Evolutionary conservation across 2,113 vertebrate species (phyloP), one percentile per base, ranked within the genome.

Genomic region (Takifugu bimaculatus): DNA sequence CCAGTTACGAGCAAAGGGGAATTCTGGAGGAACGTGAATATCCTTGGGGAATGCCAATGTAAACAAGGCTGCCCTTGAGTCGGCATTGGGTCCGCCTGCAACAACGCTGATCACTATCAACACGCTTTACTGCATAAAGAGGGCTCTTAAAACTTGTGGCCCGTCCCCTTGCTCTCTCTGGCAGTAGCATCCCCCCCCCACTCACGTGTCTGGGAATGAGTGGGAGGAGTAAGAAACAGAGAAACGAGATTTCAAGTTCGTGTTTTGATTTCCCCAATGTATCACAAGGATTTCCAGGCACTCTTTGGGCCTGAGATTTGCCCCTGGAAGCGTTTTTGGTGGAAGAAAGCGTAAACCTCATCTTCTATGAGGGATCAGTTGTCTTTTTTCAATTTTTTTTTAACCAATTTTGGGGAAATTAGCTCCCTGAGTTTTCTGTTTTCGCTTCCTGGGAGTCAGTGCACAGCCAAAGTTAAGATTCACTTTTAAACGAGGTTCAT

Each of bases 11-110:
- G 62, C 54, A 55, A 50, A 63, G 3, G 3, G 26, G 67, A 63
- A 39, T n/a, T 49, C 14, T 45, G 56, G 50, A 50, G 54, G 27
- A 62, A 9, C 0, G 5, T 66, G 43, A 49, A 55, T 25, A 48
- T 14, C 49, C 20, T 32, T 9, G 32, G 35, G 20, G 27, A 63
- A 42, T 50, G 13, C n/a, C 28, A 26, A 14, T 28, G 60, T 77
- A 73, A 78, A 81, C 73, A 82, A 62, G 47, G 12, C 32, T 65
- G 78, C 28, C 72, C 71, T 80, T 83, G 72, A 68, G 50, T 45
- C 56, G 53, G 53, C 42, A 51, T 63, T 68, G 27, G 15, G 35
- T 73, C 54, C 57, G 51, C 57, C 20, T 29, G 48, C 60, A 68
- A 26, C 47, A 52, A 42, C 65, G 63, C 54, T 80, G 61, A 57